These are phyloP conservation scores for Syngnathus floridae DNA, from an alignment of 2,113 vertebrate species.

Conservation along the genomic window DNA sequence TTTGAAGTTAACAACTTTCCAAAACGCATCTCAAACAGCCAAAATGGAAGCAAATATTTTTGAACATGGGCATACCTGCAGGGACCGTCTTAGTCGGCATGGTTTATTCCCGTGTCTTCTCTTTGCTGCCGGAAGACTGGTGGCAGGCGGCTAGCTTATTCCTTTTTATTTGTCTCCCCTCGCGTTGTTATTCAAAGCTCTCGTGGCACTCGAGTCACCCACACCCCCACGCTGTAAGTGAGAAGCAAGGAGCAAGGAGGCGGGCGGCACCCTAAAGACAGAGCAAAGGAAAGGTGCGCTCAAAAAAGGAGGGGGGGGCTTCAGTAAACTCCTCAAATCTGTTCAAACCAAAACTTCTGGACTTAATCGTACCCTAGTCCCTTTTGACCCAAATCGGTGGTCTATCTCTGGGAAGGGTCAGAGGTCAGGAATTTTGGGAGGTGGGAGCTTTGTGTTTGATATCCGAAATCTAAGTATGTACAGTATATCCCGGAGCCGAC, in stretches of 20 bases:
- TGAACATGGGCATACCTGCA: slow-evolving; percentile 54
- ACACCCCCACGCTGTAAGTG: slow-evolving; percentile 49
- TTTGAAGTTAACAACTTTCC: not conserved
- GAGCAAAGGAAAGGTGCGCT: slow-evolving; percentile 20
- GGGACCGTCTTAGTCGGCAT: slow-evolving; percentile 48
- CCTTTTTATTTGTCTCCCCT: slow-evolving; percentile 62
- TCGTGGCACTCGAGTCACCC: slow-evolving; percentile 59
- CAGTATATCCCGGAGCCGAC: too few relatives aligned
- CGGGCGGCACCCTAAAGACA: slow-evolving; percentile 45
- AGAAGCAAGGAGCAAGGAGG: slow-evolving; percentile 27
- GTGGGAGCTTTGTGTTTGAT: too few relatives aligned
- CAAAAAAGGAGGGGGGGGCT: slow-evolving; percentile 16
- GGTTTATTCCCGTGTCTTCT: slow-evolving; percentile 60
- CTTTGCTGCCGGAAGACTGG: slow-evolving; percentile 50
- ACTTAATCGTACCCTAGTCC: not conserved
- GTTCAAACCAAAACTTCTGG: not conserved
- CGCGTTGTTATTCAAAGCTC: slow-evolving; percentile 61
- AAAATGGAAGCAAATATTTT: not conserved
- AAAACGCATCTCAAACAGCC: not conserved
- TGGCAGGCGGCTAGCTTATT: slow-evolving; percentile 45
- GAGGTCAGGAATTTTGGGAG: too few relatives aligned
- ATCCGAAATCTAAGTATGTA: too few relatives aligned
- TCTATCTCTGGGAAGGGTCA: too few relatives aligned
- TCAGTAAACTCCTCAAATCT: too few relatives aligned
- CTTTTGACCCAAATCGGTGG: too few relatives aligned